These are phyloP conservation scores for Chloropsis hardwickii DNA, from an alignment of 2,113 vertebrate genomes.

Conservation along the genomic window DNA sequence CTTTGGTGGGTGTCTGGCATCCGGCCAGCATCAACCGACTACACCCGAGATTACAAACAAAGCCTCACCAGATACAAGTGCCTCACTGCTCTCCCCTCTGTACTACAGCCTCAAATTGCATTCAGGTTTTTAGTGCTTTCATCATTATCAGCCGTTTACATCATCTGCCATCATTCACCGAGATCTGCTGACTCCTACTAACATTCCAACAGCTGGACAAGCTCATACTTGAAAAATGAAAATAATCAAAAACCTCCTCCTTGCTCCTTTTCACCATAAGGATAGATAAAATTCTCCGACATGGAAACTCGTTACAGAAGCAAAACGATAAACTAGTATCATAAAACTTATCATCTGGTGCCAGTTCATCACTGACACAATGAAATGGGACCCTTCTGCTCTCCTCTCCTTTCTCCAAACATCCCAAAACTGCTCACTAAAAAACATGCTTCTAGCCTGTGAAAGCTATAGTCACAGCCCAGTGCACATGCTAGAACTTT, in stretches of 20 bases:
- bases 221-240: not conserved
- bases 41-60: not conserved
- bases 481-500: not conserved
- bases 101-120: not conserved
- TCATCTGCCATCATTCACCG: not conserved
- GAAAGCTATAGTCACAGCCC: not conserved
- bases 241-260: not conserved
- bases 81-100: not conserved
- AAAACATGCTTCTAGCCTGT: not conserved
- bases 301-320: not conserved
- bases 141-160: not conserved
- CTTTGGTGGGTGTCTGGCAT: not conserved
- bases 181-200: not conserved
- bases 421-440: not conserved
- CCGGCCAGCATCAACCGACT: not conserved
- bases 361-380: not conserved
- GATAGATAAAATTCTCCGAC: not conserved
- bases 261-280: not conserved
- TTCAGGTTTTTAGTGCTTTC: not conserved
- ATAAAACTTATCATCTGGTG: not conserved
- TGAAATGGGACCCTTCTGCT: accelerated
- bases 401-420: not conserved
- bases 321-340: not conserved
- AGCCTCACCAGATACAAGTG: not conserved
- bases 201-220: not conserved